Conservation (phyloP, 2,888 invertebrate genomes). For the Philhelius pedissequus region DNA sequence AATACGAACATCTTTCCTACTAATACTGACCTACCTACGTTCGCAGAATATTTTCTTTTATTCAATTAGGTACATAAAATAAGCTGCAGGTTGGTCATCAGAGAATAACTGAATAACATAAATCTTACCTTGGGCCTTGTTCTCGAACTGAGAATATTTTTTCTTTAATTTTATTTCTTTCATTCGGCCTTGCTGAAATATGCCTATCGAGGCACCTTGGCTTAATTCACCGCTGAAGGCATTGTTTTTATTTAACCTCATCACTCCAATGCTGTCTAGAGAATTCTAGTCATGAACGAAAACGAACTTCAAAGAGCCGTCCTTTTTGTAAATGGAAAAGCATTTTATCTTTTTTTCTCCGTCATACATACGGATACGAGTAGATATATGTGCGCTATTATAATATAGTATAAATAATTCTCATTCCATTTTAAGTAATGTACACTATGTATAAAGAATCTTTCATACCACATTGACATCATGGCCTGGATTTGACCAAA, state of each 20-base stretch:
- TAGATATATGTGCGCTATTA: too few relatives aligned
- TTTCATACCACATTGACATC: constrained; percentile 16
- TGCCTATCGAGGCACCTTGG: background rate
- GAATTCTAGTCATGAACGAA: background rate
- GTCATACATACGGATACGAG: background rate
- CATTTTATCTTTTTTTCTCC: background rate
- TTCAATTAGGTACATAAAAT: background rate
- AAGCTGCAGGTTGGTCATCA: background rate
- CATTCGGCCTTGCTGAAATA: background rate
- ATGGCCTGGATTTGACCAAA: background rate
- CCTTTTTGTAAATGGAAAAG: background rate
- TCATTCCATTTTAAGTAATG: background rate
- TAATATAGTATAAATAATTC: too few relatives aligned
- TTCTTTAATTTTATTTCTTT: background rate
- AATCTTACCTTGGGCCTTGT: background rate
- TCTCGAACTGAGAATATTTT: background rate
- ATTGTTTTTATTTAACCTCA: background rate
- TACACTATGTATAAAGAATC: background rate
- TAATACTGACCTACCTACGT: too few relatives aligned
- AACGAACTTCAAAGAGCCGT: background rate
- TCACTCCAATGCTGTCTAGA: background rate
- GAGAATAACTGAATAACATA: background rate
- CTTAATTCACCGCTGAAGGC: constrained; percentile 16
- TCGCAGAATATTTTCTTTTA: background rate
- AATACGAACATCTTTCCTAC: too few relatives aligned